Base-by-base conservation (phyloP, 1,140 invertebrate genomes). In the Elymnias hypermnestra region DNA sequence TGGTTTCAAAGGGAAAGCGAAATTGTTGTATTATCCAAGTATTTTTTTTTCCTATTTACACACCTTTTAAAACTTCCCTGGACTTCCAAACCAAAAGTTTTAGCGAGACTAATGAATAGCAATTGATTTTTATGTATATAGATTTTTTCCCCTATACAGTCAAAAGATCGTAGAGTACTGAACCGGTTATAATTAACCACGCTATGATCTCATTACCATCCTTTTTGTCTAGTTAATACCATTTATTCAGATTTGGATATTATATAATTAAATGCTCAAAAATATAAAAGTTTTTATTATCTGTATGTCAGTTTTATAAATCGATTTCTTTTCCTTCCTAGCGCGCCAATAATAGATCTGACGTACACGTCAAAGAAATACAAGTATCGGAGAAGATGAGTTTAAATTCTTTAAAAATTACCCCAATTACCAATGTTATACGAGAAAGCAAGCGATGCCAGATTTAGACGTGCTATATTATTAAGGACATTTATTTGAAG, bases 301-400 rank as follows among this genome's bases (percentile, higher is more conserved):
- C 9, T 12, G 23, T 26, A 41, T 4, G 19, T 36, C 33, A 37
- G 29, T 45, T 31, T 54, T 25, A 65, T 61, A 57, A 64, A 62
- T 35, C 57, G 39, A n/a, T n/a, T 46, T 60, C 54, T 72, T 76
- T 72, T 71, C 51, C 53, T 83, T 63, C 71, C 55, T 85, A 85
- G 82, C 72, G 82, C 82, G 67, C 78, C 78, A 63, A 72, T 76
- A 51, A 72, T 85, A 74, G 81, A 85, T 65, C 57, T 76, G 57
- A 69, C 66, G 47, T 75, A 79, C 64, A 45, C 73, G 40, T 53
- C 63, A 68, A 83, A 78, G 66, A 85, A 75, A 78, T 81, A 69
- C 75, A 83, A 79, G 69, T 77, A 77, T 72, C 71, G 69, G 68
- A 77, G 81, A 74, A 77, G 77, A 69, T 79, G 56, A 66, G 56